Conservation (phyloP, 2,888 invertebrate species). For the Diaphora mendica region DNA sequence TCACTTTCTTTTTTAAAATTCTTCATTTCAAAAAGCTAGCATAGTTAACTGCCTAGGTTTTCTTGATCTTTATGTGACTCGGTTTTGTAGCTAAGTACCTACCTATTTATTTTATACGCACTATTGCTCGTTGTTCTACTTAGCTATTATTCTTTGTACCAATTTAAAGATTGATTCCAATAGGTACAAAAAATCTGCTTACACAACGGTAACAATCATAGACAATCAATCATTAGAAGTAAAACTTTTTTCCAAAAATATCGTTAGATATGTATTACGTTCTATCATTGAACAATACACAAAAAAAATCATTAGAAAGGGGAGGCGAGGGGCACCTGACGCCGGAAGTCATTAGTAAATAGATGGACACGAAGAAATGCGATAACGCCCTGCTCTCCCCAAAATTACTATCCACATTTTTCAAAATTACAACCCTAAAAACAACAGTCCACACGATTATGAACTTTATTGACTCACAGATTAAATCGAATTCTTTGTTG, state of each 20-base stretch:
- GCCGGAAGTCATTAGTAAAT: constrained; percentile 87
- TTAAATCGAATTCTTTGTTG: constrained; percentile 33
- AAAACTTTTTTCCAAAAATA: constrained; percentile 22
- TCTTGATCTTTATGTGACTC: too few relatives aligned
- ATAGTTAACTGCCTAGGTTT: too few relatives aligned
- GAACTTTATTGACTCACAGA: not conserved
- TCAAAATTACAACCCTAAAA: constrained; percentile 30
- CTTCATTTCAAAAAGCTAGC: too few relatives aligned
- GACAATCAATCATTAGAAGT: constrained; percentile 12
- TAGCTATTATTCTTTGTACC: not conserved
- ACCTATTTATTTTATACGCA: too few relatives aligned
- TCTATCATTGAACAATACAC: constrained; percentile 45
- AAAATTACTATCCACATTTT: constrained; percentile 69
- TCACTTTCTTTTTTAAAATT: too few relatives aligned
- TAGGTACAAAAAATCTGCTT: not conserved
- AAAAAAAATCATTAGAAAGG: constrained; percentile 67
- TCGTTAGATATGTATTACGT: constrained; percentile 48
- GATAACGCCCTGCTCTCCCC: constrained; percentile 82
- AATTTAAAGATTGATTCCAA: not conserved
- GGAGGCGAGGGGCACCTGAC: constrained; percentile 79
- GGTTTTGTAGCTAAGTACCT: too few relatives aligned
- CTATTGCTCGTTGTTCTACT: too few relatives aligned
- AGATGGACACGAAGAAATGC: constrained; percentile 78
- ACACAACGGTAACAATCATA: constrained; percentile 2
- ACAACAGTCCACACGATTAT: constrained; percentile 15